Base-by-base conservation (phyloP, 2,888 invertebrate genomes). In the Abscondita cerata region DNA sequence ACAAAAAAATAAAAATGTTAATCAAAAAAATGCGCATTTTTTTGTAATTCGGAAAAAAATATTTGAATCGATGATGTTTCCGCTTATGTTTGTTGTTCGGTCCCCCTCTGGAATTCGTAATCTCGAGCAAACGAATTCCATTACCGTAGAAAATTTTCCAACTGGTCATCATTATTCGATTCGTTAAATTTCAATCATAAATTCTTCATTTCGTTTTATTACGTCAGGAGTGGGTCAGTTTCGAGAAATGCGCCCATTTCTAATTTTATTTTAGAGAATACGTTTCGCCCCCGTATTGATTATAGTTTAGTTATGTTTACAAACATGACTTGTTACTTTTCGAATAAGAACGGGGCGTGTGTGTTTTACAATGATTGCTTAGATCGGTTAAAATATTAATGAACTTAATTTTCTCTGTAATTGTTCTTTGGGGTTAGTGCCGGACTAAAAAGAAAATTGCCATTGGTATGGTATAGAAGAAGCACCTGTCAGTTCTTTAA, bases 1-100 rank as follows among this genome's bases (percentile, higher is more conserved):
- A 25, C 25, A 85, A 58, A 82, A 83, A 84, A 84, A 84, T 84
- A 84, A 72, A 71, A 71, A 66, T 50, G 50, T 59, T 46, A 54
- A 54, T 44, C 44, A 65, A 34, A 55, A 83, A 52, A 61, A 46
- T 46, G 25, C 13, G 31, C 13, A 20, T 48, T 48, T 25, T 8
- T 48, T 36, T 12, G 36, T 12, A 3, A 12, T 36, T 12, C 33
- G 33, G 25, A 25, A 25, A 25, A 25, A 25, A 25, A 25, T 25
- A 25, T 4, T 33, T 11, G 36, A 6, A 11, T 12, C 36, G 2
- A 36, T 47, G 50, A 50, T 50, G 48, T 60, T 60, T 55, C 38
- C 54, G 54, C 51, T 60, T 54, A 19, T 62, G 55, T 46, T n/a
- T 53, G 51, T 60, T 33, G 36, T 55, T 36, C 34, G 18, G 36